Conservation (phyloP, 2,888 invertebrate genomes). For the Dolichomitus sp. region DNA sequence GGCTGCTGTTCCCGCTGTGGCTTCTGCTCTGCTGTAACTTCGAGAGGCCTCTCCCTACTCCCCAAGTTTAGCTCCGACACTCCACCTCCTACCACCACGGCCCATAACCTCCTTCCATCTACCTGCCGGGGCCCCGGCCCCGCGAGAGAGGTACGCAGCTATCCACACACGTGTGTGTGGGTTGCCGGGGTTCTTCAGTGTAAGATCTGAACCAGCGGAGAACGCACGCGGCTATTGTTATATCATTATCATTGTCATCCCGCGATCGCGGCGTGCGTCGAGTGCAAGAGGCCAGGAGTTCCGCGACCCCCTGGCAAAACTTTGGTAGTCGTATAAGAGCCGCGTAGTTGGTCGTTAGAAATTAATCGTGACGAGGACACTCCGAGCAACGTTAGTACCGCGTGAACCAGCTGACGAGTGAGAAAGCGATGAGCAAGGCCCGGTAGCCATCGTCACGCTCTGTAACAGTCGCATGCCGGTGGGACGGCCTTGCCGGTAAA, state of each 20-base stretch:
- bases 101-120: slow-evolving; percentile 80
- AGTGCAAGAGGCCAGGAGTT: slow-evolving; percentile 74
- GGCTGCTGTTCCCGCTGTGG: slow-evolving; percentile 39
- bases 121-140: slow-evolving; percentile 77
- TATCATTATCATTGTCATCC: slow-evolving; percentile 84
- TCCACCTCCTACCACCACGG: slow-evolving; percentile 80
- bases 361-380: background rate
- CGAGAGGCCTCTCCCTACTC: slow-evolving; percentile 62
- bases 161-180: slow-evolving; percentile 83
- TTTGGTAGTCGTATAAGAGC: background rate
- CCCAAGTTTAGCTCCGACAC: slow-evolving; percentile 72
- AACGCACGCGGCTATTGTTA: slow-evolving; percentile 86
- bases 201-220: slow-evolving; percentile 86
- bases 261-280: slow-evolving; percentile 62
- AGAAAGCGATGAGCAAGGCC: slow-evolving; percentile 25
- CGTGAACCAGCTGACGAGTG: slow-evolving; percentile 24
- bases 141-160: slow-evolving; percentile 70
- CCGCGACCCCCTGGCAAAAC: slow-evolving; percentile 5
- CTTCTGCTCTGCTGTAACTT: slow-evolving; percentile 31
- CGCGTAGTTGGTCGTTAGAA: background rate
- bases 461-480: slow-evolving; percentile 70
- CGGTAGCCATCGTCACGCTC: slow-evolving; percentile 66
- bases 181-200: slow-evolving; percentile 85
- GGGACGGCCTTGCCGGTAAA: slow-evolving; percentile 68
- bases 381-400: background rate